Evolutionary conservation across 2,113 vertebrate genomes (phyloP), one percentile per base, ranked within the genome.

Genomic region (Lipophrys pholis): DNA sequence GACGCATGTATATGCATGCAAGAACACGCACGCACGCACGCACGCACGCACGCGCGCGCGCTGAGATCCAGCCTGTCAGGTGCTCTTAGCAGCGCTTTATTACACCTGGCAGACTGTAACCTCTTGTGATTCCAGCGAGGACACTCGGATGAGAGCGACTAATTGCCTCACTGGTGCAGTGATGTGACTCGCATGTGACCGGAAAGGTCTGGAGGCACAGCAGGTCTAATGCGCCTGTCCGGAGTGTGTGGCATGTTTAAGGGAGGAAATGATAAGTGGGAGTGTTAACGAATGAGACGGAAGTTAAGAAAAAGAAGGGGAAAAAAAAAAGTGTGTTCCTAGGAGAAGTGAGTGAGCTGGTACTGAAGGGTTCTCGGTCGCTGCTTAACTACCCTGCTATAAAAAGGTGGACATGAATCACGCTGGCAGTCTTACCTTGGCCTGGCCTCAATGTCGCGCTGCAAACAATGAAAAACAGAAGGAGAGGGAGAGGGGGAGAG

Each of bases 371-470:
- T 52, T 40, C 58, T 80, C 54, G 43, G 61, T 48, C 40, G 30
- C 55, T 8, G 12, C 58, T 84, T 58, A 80, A 64, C 30, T 65
- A 51, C 67, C n/a, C 1, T 55, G 49, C 50, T 61, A 58, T 48
- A 67, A 83, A 83, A 85, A 78, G 69, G 53, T 69, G 14, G 85
- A 30, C 36, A 75, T 74, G 58, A 87, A 86, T 74, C 57, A 88
- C 3, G 12, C 0, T 45, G 57, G 58, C 63, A 65, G 30, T 73
- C 92, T 92, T 95, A 95, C 94, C 94, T 94, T 81, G 90, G 91
- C 76, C 91, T 90, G 82, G 86, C 88, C 63, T 93, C 93, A 63
- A 88, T 73, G 78, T 90, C 82, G 53, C 69, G 78, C 93, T 94
- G 91, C 80, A 93, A 91, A 88, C 40, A 61, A 86, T 1, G 41